Base-by-base conservation (phyloP, 2,888 invertebrate species). In the Eupithecia centaureata region DNA sequence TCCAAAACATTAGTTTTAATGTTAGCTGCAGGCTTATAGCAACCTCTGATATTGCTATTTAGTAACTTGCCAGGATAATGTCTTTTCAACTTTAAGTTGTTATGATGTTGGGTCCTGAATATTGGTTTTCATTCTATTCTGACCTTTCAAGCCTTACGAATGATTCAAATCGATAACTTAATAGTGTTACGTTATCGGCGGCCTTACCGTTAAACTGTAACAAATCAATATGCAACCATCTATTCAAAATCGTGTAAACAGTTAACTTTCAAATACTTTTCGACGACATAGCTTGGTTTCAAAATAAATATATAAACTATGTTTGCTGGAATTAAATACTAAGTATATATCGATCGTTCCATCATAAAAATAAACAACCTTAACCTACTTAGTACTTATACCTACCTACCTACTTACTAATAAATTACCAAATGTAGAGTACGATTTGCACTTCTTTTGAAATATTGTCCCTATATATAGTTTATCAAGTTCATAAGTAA, bases 1-100 rank as follows among this genome's bases (percentile, higher is more conserved):
- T 63, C 59, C 69, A 65, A 63, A 61, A 70, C 70, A 66, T 70
- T 70, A 70, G 70, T 66, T 66, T 63, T 66, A 70, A 70, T 70
- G 70, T 57, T 64, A 32, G 60, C 56, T 66, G 60, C 63, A 42
- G 35, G 66, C 65, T 69, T 51, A 63, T 28, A 65, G 69, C 66
- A 61, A 65, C 56, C 56, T 61, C 57, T 32, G 63, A 66, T 70
- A 67, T 63, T 70, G 63, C 61, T 66, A 69, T 65, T 69, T 56
- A 66, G 63, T 65, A 65, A 70, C 62, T 70, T 70, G 63, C 51
- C 47, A 52, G 52, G 57, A 66, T 67, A 70, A 66, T 66, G 66
- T 58, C 63, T 67, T 70, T 67, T 47, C 70, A 61, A 66, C 70
- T 66, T 64, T 60, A 38, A 59, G 65, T 56, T 62, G 56, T 65